Evolutionary conservation across 2,113 vertebrate genomes (phyloP), one percentile per base, ranked within the genome.

Genomic region (Casuarius casuarius): DNA sequence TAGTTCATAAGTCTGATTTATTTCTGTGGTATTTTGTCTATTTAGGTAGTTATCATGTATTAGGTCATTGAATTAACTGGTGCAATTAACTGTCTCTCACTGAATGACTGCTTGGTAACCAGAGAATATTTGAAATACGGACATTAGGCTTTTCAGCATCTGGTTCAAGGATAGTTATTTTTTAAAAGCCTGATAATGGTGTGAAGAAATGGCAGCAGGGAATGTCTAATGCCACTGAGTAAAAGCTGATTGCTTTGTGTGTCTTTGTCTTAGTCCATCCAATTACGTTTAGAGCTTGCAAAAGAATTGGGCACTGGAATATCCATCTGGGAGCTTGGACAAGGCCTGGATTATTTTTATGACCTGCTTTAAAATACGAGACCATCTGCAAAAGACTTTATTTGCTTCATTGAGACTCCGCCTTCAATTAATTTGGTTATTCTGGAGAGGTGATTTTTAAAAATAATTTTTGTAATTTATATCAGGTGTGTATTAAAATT

Each of bases 341-440:
- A 99, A 98, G 99, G 99, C 95, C 98, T 99, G 98, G 99, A 99
- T 97, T 99, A 99, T 98, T 99, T 99, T 98, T 99, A 99, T 81
- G 99, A 99, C 95, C 98, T 99, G 65, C 97, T 99, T 70, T 99
- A 98, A 99, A 93, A 79, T 58, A 38, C 58, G 56, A 91, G 21
- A 67, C 70, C 23, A 74, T 71, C 81, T 85, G 87, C 54, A 26
- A 80, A 76, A 82, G 75, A 91, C 70, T 81, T 67, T 84, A 29
- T 91, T 94, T 94, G 59, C 78, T 96, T 89, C 72, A 72, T 29
- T 61, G 83, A 94, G 65, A 73, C 42, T 94, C 42, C 9, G 85
- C 35, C 51, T 87, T 88, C 68, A 77, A 42, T 91, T 87, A 77
- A 66, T 74, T 76, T 82, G 58, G 29, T 46, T 81, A 78, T 79